These are phyloP conservation scores for Lerema accius DNA, from an alignment of 1,140 invertebrate genomes.

Conservation along the genomic window DNA sequence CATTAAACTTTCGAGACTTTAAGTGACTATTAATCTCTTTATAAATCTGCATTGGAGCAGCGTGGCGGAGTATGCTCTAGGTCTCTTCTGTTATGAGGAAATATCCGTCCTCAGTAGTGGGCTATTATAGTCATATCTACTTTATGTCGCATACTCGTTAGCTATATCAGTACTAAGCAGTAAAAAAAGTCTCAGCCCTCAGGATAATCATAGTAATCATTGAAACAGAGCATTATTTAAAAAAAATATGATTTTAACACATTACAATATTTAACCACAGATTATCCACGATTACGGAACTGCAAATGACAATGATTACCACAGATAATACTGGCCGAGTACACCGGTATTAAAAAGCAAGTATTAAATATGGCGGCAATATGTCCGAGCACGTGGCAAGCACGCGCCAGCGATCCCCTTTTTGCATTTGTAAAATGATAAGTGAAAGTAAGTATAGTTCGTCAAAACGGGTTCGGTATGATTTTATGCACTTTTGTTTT, in stretches of 20 bases:
- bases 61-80: too few relatives aligned
- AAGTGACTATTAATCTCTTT: too few relatives aligned
- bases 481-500: neutral
- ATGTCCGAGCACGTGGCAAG: slow-evolving; percentile 61
- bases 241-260: slow-evolving; percentile 43
- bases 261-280: slow-evolving; percentile 32
- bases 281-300: slow-evolving; percentile 43
- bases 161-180: too few relatives aligned
- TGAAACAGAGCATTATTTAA: too few relatives aligned
- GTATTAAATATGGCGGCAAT: slow-evolving; percentile 57
- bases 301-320: slow-evolving; percentile 49
- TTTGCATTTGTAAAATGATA: neutral
- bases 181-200: too few relatives aligned
- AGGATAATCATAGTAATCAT: too few relatives aligned
- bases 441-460: neutral
- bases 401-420: slow-evolving; percentile 54
- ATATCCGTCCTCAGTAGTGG: too few relatives aligned
- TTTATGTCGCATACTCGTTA: too few relatives aligned
- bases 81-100: too few relatives aligned
- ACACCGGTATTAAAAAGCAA: slow-evolving; percentile 51
- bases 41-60: too few relatives aligned
- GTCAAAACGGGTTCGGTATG: neutral
- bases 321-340: slow-evolving; percentile 46
- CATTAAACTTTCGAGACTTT: too few relatives aligned
- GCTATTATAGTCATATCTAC: too few relatives aligned